Conservation (phyloP, 2,113 vertebrate genomes). For the Phrynosoma platyrhinos region DNA sequence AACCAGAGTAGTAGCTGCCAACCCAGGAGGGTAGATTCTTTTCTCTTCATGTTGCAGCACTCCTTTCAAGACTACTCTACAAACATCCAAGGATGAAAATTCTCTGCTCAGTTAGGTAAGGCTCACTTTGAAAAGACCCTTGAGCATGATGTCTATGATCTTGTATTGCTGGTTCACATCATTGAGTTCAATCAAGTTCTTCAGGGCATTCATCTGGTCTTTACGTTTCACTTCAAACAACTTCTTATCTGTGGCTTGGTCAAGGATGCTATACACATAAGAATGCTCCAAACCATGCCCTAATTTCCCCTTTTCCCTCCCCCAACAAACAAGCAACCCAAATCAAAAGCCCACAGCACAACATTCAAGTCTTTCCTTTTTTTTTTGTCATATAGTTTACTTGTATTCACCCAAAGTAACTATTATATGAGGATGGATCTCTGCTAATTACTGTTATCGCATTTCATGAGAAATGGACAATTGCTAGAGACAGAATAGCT, state of each 20-base stretch:
- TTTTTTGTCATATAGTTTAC: not conserved
- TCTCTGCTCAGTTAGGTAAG: not conserved
- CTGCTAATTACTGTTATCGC: not conserved
- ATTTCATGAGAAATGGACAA: not conserved
- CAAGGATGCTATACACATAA: constrained; percentile 31
- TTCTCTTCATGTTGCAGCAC: accelerated
- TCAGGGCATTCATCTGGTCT: constrained; percentile 94
- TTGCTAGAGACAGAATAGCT: not conserved
- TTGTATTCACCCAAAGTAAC: not conserved
- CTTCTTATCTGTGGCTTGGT: constrained; percentile 87
- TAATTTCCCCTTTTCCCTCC: too few relatives aligned
- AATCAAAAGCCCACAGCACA: not conserved
- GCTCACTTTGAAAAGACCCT: constrained; percentile 96
- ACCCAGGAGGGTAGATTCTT: not conserved
- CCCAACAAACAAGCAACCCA: not conserved
- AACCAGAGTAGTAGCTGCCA: too few relatives aligned
- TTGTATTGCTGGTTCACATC: constrained; percentile 98
- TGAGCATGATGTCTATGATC: constrained; percentile 99
- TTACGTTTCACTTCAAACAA: constrained; percentile 97
- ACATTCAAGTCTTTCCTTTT: not conserved
- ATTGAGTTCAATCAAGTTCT: constrained; percentile 95
- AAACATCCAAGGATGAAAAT: not conserved
- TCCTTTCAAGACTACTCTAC: not conserved
- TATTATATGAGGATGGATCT: not conserved
- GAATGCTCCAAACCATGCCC: not conserved